These are phyloP conservation scores for Macrophya annulata DNA, from an alignment of 2,888 invertebrate genomes.

Conservation along the genomic window DNA sequence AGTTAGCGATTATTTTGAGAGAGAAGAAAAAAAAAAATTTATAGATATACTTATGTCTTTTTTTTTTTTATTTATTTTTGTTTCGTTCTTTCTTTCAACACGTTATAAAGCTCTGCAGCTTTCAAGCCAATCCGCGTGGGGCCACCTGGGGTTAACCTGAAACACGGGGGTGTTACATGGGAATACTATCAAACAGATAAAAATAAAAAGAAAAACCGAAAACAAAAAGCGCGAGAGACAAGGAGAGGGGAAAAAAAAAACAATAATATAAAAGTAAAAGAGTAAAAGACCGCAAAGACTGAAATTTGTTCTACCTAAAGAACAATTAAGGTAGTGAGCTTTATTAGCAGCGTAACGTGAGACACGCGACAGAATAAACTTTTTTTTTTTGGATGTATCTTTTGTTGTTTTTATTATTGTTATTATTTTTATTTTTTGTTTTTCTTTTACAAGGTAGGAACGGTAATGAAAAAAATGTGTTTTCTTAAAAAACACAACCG, in stretches of 20 bases:
- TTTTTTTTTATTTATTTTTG: not conserved
- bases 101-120: not conserved
- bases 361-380: not conserved
- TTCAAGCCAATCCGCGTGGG: conserved; percentile 7
- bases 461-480: not conserved
- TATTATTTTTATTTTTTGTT: not conserved
- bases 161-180: not conserved
- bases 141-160: conserved; percentile 23
- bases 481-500: not conserved
- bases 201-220: not conserved
- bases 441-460: not conserved
- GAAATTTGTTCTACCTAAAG: not conserved
- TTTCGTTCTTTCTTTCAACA: not conserved
- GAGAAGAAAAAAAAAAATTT: not conserved
- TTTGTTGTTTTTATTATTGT: no score
- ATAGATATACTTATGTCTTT: not conserved
- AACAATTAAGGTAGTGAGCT: conserved; percentile 4
- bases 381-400: not conserved
- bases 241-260: not conserved
- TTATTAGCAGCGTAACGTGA: not conserved
- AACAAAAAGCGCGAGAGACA: not conserved
- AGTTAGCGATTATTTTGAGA: not conserved
- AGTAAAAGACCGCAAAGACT: not conserved
- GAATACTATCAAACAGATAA: not conserved
- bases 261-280: not conserved